Base-by-base conservation (phyloP, 1,140 invertebrate genomes). In the Drosophila trapezifrons region DNA sequence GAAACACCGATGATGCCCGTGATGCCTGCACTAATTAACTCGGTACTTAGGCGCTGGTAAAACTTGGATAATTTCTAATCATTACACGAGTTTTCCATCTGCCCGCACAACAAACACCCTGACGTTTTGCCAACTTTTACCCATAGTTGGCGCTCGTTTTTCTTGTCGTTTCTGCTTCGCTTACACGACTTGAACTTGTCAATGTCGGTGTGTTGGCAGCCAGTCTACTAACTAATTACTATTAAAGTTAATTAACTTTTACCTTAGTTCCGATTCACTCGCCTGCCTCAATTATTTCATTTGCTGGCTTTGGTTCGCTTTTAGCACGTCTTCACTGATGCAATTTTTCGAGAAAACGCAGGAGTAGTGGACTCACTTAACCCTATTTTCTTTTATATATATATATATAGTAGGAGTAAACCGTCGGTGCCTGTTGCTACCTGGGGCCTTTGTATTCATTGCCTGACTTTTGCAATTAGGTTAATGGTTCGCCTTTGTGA, bases 401-500 rank as follows among this genome's bases (percentile, higher is more conserved):
- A 56, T 13, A 4, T 29, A 43, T 55, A 22, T 38, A 47, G 25
- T 32, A 29, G 40, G 12, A 25, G 38, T 59, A 42, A 45, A 45
- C 45, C 10, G 20, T 2, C 8, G 35, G 5, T 56, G 72, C 45
- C 46, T 62, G 67, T 71, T 73, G 67, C 47, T 52, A 60, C 27
- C 64, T 63, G 38, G 49, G 43, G 38, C 60, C 55, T 76, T 59
- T 82, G 75, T 79, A 76, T 67, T 78, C 58, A 59, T 69, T 79
- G 58, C 62, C 79, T 76, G 63, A 65, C 37, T 73, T 79, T 59
- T 57, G 79, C 78, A 86, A 86, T 86, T 86, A 86, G 83, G 83
- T 87, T 87, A 86, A 86, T 86, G 83, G 84, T 69, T 87, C 72
- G 78, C 65, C 62, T 67, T 78, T 69, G 71, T 83, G 76, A 76